A percentile compares a stretch with the other conserved stretches of the same genome.
These are phyloP conservation scores for Pteria penguin DNA, from an alignment of 2,888 invertebrate genomes.

Conservation along the genomic window DNA sequence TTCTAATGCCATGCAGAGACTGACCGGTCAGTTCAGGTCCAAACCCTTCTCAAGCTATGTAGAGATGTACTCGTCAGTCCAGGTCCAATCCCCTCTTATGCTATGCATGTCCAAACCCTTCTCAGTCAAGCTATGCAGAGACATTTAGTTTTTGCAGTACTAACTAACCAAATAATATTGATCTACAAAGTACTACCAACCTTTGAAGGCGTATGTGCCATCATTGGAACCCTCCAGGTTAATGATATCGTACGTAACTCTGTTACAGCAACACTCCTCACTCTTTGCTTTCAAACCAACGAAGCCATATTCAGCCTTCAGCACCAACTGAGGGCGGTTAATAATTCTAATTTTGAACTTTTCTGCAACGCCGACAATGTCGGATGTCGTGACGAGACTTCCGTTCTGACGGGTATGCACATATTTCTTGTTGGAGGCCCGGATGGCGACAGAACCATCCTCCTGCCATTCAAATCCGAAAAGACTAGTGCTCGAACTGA, in stretches of 20 bases:
- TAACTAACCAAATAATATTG: too few relatives aligned
- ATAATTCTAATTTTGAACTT: slow-evolving; percentile 89
- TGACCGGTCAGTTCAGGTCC: too few relatives aligned
- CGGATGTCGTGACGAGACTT: slow-evolving; percentile 93
- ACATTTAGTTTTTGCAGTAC: too few relatives aligned
- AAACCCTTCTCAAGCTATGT: too few relatives aligned
- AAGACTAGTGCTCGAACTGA: too few relatives aligned
- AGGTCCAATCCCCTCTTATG: too few relatives aligned
- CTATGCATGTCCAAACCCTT: too few relatives aligned
- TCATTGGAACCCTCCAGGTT: slow-evolving; percentile 91
- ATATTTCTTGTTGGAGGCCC: slow-evolving; percentile 96
- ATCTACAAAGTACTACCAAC: too few relatives aligned
- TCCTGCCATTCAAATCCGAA: slow-evolving; percentile 96
- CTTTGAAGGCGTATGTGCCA: slow-evolving; percentile 94
- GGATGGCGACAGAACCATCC: slow-evolving; percentile 94
- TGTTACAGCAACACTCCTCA: slow-evolving; percentile 90
- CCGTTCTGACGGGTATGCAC: slow-evolving; percentile 96
- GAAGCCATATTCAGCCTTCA: slow-evolving; percentile 97
- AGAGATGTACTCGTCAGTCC: too few relatives aligned
- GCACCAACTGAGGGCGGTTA: slow-evolving; percentile 91
- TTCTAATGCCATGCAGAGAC: too few relatives aligned
- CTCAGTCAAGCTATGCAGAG: too few relatives aligned
- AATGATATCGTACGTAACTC: slow-evolving; percentile 95
- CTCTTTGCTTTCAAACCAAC: slow-evolving; percentile 92
- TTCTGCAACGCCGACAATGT: slow-evolving; percentile 90